These are phyloP conservation scores for Nipponia nippon DNA, from an alignment of 2,113 vertebrate species.

Conservation along the genomic window DNA sequence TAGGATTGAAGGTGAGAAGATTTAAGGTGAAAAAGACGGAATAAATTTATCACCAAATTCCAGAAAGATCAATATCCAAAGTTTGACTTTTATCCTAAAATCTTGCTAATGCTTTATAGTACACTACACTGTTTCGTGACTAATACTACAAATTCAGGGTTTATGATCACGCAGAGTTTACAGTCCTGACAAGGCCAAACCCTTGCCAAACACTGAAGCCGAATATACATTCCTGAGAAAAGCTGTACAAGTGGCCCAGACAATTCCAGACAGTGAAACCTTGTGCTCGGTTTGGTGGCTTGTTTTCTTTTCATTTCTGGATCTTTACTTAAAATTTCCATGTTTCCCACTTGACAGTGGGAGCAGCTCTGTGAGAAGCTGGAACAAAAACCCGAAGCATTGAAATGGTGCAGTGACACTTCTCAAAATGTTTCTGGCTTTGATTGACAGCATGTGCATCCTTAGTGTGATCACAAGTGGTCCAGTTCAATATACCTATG, in stretches of 20 bases:
- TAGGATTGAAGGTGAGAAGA: background rate
- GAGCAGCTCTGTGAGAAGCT: background rate
- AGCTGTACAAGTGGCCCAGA: background rate
- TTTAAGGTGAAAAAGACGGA: background rate
- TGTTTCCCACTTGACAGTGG: background rate
- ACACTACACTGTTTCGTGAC: background rate
- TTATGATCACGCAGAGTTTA: background rate
- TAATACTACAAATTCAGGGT: background rate
- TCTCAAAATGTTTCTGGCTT: background rate
- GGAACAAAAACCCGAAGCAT: background rate
- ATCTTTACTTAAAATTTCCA: background rate
- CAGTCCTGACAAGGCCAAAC: background rate
- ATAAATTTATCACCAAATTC: background rate
- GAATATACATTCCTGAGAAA: background rate
- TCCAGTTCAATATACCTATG: background rate
- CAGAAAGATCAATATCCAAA: background rate
- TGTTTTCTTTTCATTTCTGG: background rate
- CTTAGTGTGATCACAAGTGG: background rate
- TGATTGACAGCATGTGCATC: background rate
- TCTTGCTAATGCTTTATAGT: background rate
- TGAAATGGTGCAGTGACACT: background rate
- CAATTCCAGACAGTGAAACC: background rate
- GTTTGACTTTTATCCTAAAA: background rate
- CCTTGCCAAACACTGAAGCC: background rate
- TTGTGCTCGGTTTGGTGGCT: background rate